These are phyloP conservation scores for Chromoteleia sp. DNA, from an alignment of 2,888 invertebrate species.

Conservation along the genomic window DNA sequence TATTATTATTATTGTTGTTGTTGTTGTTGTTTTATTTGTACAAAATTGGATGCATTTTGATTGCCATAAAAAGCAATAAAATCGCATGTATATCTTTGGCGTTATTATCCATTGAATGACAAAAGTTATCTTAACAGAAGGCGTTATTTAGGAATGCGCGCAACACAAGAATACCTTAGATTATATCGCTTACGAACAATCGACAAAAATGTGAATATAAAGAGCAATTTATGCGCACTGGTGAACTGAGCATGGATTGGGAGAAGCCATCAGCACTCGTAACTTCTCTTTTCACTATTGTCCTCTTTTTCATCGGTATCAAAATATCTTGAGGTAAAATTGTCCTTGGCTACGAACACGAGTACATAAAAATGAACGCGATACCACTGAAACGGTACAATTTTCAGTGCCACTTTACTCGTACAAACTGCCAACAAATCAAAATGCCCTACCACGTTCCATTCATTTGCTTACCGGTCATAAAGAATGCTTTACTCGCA, in stretches of 20 bases:
- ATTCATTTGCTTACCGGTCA: neutral
- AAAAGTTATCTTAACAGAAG: conserved; percentile 5
- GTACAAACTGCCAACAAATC: conserved; percentile 15
- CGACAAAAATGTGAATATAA: conserved; percentile 39
- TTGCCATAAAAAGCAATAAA: neutral
- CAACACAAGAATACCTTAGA: conserved; percentile 6
- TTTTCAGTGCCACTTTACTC: conserved; percentile 4
- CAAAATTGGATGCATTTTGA: neutral
- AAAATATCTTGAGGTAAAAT: conserved; percentile 22
- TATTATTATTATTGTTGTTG: no score
- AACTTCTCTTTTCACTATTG: conserved; percentile 6
- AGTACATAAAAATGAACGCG: conserved; percentile 14
- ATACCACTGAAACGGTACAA: neutral
- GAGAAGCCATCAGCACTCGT: conserved; percentile 18
- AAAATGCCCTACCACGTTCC: neutral
- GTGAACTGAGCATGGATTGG: conserved; percentile 9
- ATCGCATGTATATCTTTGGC: neutral
- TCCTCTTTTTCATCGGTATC: conserved; percentile 21
- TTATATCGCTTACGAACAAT: conserved; percentile 36
- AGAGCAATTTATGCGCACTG: conserved; percentile 26
- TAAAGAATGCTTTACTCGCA: neutral
- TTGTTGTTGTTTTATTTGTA: no score
- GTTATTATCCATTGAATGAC: conserved; percentile 2
- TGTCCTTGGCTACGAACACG: conserved; percentile 8
- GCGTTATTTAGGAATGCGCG: neutral